phyloP scores from a whole-genome alignment of 2,888 invertebrate genomes.

The Amphipyra tragopoginis region DNA sequence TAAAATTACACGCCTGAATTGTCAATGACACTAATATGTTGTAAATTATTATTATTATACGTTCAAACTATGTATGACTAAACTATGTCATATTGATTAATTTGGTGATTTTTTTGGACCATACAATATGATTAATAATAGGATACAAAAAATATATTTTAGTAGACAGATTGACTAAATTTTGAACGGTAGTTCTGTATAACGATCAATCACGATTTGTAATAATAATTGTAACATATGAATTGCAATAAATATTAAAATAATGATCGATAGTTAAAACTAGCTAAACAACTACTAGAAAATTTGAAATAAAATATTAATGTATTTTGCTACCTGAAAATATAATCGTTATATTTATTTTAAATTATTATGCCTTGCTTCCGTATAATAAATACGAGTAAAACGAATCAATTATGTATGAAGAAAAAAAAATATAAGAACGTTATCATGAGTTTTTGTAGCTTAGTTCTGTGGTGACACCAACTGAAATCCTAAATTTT shows the following conservation, averaged over 20 bases:
- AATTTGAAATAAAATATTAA: conserved; percentile 16
- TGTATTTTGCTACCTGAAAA: conserved; percentile 14
- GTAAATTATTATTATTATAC: background rate
- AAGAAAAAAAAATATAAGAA: too few species aligned
- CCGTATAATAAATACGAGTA: background rate
- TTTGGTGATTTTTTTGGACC: conserved; percentile 8
- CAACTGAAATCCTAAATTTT: too few species aligned
- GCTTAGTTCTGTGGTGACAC: too few species aligned
- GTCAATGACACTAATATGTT: conserved; percentile 14
- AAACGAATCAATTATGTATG: too few species aligned
- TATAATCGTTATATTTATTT: background rate
- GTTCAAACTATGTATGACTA: conserved; percentile 1
- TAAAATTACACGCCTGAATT: conserved; percentile 12
- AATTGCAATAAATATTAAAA: conserved; percentile 32
- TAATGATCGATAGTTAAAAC: conserved; percentile 24
- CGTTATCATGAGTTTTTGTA: too few species aligned
- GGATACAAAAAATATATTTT: conserved; percentile 7
- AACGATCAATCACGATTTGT: conserved; percentile 39
- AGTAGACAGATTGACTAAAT: conserved; percentile 10
- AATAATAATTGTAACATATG: conserved; percentile 19
- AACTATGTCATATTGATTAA: conserved; percentile 15
- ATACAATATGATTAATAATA: conserved; percentile 10
- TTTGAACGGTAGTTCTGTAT: conserved; percentile 6
- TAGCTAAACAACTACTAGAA: conserved; percentile 3
- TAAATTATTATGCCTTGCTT: conserved; percentile 3